phyloP scores from a whole-genome alignment of 2,888 invertebrate genomes.

The Papilio gigon region DNA sequence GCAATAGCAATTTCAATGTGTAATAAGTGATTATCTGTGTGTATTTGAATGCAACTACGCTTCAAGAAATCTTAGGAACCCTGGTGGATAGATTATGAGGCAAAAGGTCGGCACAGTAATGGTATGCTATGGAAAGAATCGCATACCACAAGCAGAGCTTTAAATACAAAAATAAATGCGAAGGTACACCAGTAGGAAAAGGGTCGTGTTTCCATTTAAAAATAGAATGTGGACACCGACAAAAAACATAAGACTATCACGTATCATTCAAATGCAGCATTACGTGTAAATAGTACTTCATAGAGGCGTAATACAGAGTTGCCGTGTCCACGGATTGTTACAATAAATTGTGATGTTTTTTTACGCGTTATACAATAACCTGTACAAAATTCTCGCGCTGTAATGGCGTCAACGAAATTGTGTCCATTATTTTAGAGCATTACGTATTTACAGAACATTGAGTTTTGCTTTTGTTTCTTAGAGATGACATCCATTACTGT shows the following conservation, averaged over 20 bases:
- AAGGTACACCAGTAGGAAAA: too few species aligned
- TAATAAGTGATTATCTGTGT: too few species aligned
- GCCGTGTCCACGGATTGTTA: slow-evolving; percentile 9
- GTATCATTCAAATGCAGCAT: not conserved
- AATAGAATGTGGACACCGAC: not conserved
- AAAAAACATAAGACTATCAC: not conserved
- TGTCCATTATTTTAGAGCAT: slow-evolving; percentile 36
- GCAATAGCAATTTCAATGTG: too few species aligned
- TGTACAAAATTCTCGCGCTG: slow-evolving; percentile 25
- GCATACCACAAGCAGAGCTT: too few species aligned
- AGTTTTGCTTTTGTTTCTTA: slow-evolving; percentile 21
- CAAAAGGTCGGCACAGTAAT: too few species aligned
- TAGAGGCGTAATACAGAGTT: not conserved
- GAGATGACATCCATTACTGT: slow-evolving; percentile 26
- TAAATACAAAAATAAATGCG: too few species aligned
- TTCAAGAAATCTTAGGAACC: too few species aligned
- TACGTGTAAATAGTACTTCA: not conserved
- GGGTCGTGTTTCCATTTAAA: too few species aligned
- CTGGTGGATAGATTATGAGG: too few species aligned
- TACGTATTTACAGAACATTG: slow-evolving; percentile 35
- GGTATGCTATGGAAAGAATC: too few species aligned
- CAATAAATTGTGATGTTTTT: slow-evolving; percentile 26
- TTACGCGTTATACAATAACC: slow-evolving; percentile 26
- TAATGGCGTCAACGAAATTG: slow-evolving; percentile 38
- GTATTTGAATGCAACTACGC: too few species aligned